These are phyloP conservation scores for Agonopterix heracliana DNA, from an alignment of 2,888 invertebrate species.

Conservation along the genomic window DNA sequence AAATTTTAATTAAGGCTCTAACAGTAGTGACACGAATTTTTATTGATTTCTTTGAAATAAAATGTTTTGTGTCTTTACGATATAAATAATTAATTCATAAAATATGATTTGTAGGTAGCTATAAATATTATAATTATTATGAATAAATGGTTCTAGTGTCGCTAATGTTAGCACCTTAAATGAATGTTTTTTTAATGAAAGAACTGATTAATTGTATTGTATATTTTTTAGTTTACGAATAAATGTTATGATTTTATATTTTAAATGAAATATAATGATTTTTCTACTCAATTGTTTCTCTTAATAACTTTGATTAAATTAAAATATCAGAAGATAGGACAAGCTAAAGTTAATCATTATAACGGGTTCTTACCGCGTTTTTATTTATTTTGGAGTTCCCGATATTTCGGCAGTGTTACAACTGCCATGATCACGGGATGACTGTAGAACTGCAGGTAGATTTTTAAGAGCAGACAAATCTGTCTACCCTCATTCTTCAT, in stretches of 20 bases:
- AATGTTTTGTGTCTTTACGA: too few relatives aligned
- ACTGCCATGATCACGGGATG: too few relatives aligned
- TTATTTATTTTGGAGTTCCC: too few relatives aligned
- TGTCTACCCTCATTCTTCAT: too few relatives aligned
- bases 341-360: too few relatives aligned
- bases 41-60: background rate
- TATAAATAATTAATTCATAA: background rate
- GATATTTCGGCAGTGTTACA: too few relatives aligned
- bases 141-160: background rate
- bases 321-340: too few relatives aligned
- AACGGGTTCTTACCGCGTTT: too few relatives aligned
- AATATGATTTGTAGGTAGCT: background rate
- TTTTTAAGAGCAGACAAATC: too few relatives aligned
- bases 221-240: constrained; percentile 1
- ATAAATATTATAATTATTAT: too few relatives aligned
- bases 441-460: too few relatives aligned
- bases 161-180: background rate
- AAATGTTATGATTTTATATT: constrained; percentile 1
- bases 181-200: constrained; percentile 24
- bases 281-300: background rate
- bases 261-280: constrained; percentile 2
- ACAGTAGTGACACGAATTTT: background rate
- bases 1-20: constrained; percentile 1
- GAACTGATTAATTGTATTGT: constrained; percentile 38
- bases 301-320: too few relatives aligned